Conservation (phyloP, 1,140 invertebrate species). For the Lepidotrigona ventralis region DNA sequence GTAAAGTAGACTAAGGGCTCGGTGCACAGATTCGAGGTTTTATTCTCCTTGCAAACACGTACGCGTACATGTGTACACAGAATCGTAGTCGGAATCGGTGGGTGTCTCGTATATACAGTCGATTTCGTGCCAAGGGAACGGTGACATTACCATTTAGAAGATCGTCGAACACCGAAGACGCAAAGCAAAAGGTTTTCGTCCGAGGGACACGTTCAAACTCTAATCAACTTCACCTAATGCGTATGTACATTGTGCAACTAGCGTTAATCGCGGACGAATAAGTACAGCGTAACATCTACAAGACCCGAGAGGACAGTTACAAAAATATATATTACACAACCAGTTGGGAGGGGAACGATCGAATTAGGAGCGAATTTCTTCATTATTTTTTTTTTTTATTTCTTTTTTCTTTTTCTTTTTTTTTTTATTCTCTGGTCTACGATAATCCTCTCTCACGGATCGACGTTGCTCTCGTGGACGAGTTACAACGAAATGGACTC, state of each 20-base stretch:
- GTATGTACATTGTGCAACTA: conserved; percentile 61
- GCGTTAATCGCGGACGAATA: conserved; percentile 24
- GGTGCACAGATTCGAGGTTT: conserved; percentile 69
- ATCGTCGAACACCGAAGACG: conserved; percentile 42
- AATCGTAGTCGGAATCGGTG: conserved; percentile 45
- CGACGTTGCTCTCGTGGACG: neutral
- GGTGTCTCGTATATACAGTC: conserved; percentile 65
- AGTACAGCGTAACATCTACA: conserved; percentile 51
- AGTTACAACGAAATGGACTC: conserved; percentile 4
- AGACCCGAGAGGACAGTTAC: conserved; percentile 66
- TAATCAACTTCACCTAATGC: conserved; percentile 33
- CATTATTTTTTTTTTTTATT: too few species aligned
- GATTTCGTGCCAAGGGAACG: conserved; percentile 59
- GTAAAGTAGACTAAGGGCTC: conserved; percentile 14
- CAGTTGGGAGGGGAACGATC: conserved; percentile 50
- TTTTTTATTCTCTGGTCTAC: neutral
- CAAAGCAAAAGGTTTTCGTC: conserved; percentile 1
- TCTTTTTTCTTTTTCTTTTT: neutral
- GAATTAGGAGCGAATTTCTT: conserved; percentile 19
- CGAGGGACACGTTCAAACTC: conserved; percentile 25
- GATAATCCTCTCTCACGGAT: neutral
- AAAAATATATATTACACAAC: conserved; percentile 72
- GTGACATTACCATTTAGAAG: conserved; percentile 32
- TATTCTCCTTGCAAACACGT: conserved; percentile 66
- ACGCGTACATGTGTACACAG: conserved; percentile 50